Evolutionary conservation across 2,888 invertebrate species (phyloP), one percentile per base, ranked within the genome.

Genomic region (Ptychoptera contaminata): DNA sequence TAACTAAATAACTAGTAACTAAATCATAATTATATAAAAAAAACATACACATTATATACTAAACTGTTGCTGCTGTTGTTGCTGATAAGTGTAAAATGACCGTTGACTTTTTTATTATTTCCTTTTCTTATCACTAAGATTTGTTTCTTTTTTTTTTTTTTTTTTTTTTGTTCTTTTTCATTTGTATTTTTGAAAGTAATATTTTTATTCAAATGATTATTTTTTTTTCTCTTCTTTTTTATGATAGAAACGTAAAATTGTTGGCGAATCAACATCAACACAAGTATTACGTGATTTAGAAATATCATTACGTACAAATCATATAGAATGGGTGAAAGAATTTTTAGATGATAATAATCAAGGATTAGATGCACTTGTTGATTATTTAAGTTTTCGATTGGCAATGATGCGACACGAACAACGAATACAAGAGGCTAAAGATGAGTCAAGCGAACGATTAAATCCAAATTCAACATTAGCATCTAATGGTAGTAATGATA

Each of bases 291-390:
- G 96, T 59, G 96, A 98, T 74, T 74, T 98, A 65, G 98, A 98
- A 74, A 98, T 97, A 63, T 98, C 96, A 39, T 71, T 98, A 57
- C 79, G 97, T 59, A 98, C 98, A 52, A 98, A 98, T 73, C 92
- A 93, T 69, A 98, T 98, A 63, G 97, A 98, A 91, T 98, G 98
- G 98, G 98, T 98, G 45, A 80, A 92, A 56, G 93, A 96, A 68
- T 98, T 98, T 69, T 74, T 98, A 49, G 90, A 92, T 69, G 91
- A 94, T 56, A 83, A 87, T 54, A 96, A 97, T 69, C 84, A 87
- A 61, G 98, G 98, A 12, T 69, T 98, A 53, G 94, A 96, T 69
- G 90, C 96, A 50, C 74, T 98, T 53, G 88, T 98, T 56, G 94
- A 97, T 69, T 98, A 98, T 73, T 77, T 98, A 57, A 90, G 90